Evolutionary conservation across 2,888 invertebrate genomes (phyloP), one percentile per base, ranked within the genome.

Genomic region (Scrobipalpa costella): DNA sequence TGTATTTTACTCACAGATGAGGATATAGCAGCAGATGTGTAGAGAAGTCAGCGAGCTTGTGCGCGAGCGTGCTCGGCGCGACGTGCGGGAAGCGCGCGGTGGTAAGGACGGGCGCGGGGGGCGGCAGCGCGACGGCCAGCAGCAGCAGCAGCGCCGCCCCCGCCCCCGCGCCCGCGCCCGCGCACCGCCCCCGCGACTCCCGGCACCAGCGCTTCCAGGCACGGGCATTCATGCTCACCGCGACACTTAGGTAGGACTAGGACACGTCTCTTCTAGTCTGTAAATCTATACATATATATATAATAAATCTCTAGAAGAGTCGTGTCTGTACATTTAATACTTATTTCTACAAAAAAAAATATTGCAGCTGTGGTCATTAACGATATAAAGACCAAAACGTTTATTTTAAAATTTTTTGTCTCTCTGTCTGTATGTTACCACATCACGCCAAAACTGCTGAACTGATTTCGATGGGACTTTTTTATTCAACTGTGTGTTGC

Each of bases 31-130:
- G 73, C 47, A 80, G 77, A 60, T 82, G 78, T 64, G 81, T 71
- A 61, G 74, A 73, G 72, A 83, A 83, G 75, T 85, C 86, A 3
- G 86, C 83, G 62, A 86, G 83, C 66, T 72, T 74, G 67, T 82
- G 81, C 63, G 83, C 81, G 40, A 83, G 71, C 57, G 64, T 27
- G 33, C 60, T 66, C 21, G 76, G 71, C 62, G 67, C 21, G 44
- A 58, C 57, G 57, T 21, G 65, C 62, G 72, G 70, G 65, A 71
- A 71, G 63, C 68, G 66, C 57, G 71, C 66, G 47, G 34, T 59
- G 61, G 59, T 17, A 34, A 9, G 8, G 27, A 52, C 62, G 68
- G 58, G 66, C 67, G 27, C 61, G 66, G 49, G 65, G 50, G 67
- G 63, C 8, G 64, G 55, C 59, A 52, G 64, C 63, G 58, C n/a